Evolutionary conservation across 2,888 invertebrate species (phyloP), one percentile per base, ranked within the genome.

Genomic region (Cataglyphis cursor): DNA sequence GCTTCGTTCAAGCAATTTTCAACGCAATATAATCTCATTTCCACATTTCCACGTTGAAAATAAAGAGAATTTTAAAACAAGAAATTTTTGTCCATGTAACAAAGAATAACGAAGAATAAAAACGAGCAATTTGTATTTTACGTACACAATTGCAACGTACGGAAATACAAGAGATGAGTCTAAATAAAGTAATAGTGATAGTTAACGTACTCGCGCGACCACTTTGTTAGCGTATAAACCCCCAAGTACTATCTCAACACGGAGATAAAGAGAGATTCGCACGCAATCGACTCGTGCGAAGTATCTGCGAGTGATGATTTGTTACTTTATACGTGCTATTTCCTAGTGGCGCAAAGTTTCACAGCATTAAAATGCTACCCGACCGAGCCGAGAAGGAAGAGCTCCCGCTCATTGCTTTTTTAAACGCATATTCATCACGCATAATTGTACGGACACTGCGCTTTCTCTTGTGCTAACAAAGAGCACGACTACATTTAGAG

Each of bases 341-440:
- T 84, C 84, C 84, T 84, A 80, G 75, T 59, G 18, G 70, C 28
- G 73, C 85, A 84, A 91, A 92, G 86, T 89, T 92, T 92, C 92
- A 89, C 90, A 91, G 87, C 86, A 90, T 90, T 91, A 90, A 78
- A 78, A 83, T 81, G 82, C 66, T 85, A 85, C 85, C 90, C 90
- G 90, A 85, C 83, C 85, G 81, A 65, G n/a, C 65, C 64, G 76
- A 84, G 80, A 88, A 85, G 85, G 82, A 88, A 85, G 51, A 31
- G 76, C 38, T n/a, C 51, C n/a, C 8, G 62, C 74, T 78, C 72
- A 8, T 51, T 64, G 21, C 38, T 81, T 81, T 62, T 81, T 81
- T 51, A 80, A 80, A 51, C 18, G 41, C 81, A 41, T 28, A 51
- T 74, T 81, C 81, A 62, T 64, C 48, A 48, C 68, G 15, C 59